A percentile compares a stretch with the other conserved stretches of the same genome.
phyloP scores from a whole-genome alignment of 2,113 vertebrate species.

The Heteronetta atricapilla region DNA sequence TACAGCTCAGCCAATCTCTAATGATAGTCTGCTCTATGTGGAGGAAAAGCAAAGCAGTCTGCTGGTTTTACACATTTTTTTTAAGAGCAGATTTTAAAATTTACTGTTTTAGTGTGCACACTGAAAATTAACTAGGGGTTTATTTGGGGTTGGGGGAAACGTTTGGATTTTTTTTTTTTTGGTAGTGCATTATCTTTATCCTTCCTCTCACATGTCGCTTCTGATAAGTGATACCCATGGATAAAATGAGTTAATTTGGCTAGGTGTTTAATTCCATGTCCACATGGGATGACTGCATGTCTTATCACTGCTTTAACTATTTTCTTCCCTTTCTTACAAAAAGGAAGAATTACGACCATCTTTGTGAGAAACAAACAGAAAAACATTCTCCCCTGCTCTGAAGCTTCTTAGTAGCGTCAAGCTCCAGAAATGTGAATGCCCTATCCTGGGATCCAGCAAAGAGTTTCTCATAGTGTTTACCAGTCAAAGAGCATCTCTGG shows the following conservation, averaged over 20 bases:
- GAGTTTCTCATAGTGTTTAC: background rate
- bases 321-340: background rate
- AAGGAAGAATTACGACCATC: background rate
- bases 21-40: background rate
- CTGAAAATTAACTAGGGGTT: background rate
- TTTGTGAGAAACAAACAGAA: background rate
- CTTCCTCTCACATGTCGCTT: background rate
- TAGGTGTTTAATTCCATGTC: background rate
- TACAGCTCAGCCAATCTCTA: background rate
- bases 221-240: background rate
- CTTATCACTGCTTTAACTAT: background rate
- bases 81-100: background rate
- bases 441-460: background rate
- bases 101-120: background rate
- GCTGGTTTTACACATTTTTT: background rate
- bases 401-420: background rate
- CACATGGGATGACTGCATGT: background rate
- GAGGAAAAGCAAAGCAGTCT: background rate
- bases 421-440: background rate
- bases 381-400: background rate
- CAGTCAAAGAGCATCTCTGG: background rate
- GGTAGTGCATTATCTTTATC: background rate
- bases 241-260: background rate
- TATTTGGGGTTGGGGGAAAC: background rate
- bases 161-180: background rate